A percentile compares a stretch with the other conserved stretches of the same genome.
These are phyloP conservation scores for Eucera pruinosa DNA, from an alignment of 2,888 invertebrate species.

Conservation along the genomic window DNA sequence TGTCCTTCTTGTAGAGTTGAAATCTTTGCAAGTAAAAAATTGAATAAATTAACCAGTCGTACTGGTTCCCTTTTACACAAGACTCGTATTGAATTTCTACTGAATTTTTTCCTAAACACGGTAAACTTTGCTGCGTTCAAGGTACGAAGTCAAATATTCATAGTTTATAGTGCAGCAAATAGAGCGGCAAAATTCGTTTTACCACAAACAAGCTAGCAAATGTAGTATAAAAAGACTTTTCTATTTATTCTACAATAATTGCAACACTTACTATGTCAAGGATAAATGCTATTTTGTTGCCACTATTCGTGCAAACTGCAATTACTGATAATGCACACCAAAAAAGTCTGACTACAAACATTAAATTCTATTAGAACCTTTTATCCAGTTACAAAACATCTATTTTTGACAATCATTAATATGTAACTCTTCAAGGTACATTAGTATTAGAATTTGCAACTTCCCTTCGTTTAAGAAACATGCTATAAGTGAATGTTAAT, in stretches of 20 bases:
- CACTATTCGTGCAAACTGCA: neutral
- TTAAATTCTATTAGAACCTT: neutral
- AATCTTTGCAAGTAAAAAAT: neutral
- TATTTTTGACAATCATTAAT: no score
- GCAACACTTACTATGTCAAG: slow-evolving; percentile 28
- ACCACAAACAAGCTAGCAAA: slow-evolving; percentile 8
- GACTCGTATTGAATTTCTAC: neutral
- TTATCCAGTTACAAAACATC: no score
- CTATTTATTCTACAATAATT: slow-evolving; percentile 19
- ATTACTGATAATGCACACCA: neutral
- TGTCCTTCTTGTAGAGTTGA: neutral
- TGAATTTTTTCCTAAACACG: neutral
- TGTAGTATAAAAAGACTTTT: slow-evolving; percentile 12
- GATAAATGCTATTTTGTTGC: slow-evolving; percentile 22
- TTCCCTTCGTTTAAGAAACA: no score
- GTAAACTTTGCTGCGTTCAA: slow-evolving; percentile 3
- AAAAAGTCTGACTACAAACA: neutral
- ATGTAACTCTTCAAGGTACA: no score
- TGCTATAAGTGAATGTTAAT: no score
- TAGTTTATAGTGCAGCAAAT: slow-evolving; percentile 46
- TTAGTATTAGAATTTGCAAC: no score
- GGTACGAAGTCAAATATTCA: slow-evolving; percentile 6
- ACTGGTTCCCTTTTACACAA: no score
- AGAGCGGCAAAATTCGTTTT: slow-evolving; percentile 44
- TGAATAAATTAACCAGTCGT: neutral